phyloP scores from a whole-genome alignment of 2,888 invertebrate genomes.

The Embidobia sp. region DNA sequence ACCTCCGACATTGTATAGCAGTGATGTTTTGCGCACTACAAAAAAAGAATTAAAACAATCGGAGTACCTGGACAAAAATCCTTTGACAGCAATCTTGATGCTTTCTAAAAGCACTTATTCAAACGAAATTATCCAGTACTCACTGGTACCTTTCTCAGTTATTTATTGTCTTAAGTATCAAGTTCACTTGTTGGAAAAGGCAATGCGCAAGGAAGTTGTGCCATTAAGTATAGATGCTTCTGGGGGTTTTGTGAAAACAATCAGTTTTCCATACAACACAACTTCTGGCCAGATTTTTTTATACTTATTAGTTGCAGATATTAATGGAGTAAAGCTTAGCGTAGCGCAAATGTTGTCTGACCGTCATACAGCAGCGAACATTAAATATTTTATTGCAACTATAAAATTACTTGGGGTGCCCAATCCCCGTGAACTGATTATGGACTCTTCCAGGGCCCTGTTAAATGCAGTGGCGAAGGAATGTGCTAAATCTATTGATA shows the following conservation, averaged over 20 bases:
- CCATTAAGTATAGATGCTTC: constrained; percentile 10
- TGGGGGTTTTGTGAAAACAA: constrained; percentile 35
- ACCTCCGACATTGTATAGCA: neutral
- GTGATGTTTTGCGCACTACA: neutral
- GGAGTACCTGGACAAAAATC: neutral
- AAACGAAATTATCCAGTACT: neutral
- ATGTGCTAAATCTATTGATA: constrained; percentile 48
- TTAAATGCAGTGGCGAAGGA: constrained; percentile 50
- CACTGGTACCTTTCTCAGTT: neutral
- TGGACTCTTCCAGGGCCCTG: constrained; percentile 62
- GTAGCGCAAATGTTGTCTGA: constrained; percentile 65
- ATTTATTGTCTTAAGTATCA: neutral
- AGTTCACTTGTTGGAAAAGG: neutral
- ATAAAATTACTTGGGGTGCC: constrained; percentile 61
- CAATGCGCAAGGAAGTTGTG: neutral
- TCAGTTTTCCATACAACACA: neutral
- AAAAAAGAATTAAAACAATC: neutral
- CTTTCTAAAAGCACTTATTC: neutral
- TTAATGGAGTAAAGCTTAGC: constrained; percentile 54
- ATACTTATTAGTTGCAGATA: constrained; percentile 47
- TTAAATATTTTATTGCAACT: constrained; percentile 57
- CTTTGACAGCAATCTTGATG: neutral
- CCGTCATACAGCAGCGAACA: constrained; percentile 48
- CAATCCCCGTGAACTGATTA: constrained; percentile 62
- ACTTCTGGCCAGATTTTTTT: constrained; percentile 50